Conservation (phyloP, 92 coral and sea anemone species). For the Epizoanthus stellaris region DNA sequence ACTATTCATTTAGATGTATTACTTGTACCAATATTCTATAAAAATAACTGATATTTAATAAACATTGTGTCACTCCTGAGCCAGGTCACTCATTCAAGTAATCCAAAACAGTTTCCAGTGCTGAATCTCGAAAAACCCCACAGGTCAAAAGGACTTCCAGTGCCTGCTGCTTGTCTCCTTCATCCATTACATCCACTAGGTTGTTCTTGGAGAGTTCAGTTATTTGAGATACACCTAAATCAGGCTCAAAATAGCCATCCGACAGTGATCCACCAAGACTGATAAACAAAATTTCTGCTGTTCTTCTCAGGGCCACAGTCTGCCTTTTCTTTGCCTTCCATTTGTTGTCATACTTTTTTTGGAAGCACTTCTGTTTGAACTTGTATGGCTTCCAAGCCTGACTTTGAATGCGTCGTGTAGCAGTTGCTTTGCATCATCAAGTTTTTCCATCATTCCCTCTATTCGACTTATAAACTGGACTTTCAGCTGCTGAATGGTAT, state of each 20-base stretch:
- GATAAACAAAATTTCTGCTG: background rate
- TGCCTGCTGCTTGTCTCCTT: no score
- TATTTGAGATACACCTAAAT: background rate
- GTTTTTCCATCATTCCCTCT: background rate
- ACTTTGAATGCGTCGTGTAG: background rate
- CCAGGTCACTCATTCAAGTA: no score
- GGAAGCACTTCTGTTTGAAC: background rate
- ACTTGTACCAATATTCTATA: no score
- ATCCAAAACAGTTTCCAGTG: no score
- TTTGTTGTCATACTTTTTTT: slow-evolving; percentile 8
- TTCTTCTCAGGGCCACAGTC: slow-evolving; percentile 15
- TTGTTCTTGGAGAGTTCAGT: background rate
- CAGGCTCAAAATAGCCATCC: slow-evolving; percentile 4
- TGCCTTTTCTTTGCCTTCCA: slow-evolving; percentile 3
- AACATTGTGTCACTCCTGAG: no score
- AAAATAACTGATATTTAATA: no score
- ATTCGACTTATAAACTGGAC: background rate
- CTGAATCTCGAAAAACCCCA: no score
- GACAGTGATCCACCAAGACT: slow-evolving; percentile 5
- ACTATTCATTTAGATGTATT: no score
- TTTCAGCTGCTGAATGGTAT: background rate
- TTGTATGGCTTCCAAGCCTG: background rate
- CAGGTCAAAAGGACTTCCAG: no score
- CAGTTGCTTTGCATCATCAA: slow-evolving; percentile 20
- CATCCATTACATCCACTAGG: no score